Evolutionary conservation across 2,113 vertebrate species (phyloP), one percentile per base, ranked within the genome.

Genomic region (Empidonax traillii): DNA sequence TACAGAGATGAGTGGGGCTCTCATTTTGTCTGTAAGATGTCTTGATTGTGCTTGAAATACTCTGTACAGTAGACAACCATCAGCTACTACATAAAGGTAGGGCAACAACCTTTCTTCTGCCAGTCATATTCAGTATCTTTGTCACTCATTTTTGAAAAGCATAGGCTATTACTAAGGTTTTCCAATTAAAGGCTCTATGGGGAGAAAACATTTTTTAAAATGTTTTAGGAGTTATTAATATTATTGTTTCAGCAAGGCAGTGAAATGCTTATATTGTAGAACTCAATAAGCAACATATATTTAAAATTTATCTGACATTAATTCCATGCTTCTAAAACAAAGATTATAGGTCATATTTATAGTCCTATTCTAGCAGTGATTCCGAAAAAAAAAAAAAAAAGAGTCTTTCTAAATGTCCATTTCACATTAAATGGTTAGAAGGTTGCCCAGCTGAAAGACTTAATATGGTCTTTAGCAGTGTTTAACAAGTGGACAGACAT

Each of bases 371-470:
- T 37, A 69, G n/a, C 14, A 73, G 20, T 33, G 13, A 62, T 39
- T 44, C 9, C 23, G 7, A 6, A 3, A 3, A 30, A 43, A 2
- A 39, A 14, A 5, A 37, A 7, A 47, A 14, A 5, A 37, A 7
- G 43, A 33, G 6, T 59, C 13, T n/a, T 52, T 55, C 23, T 65
- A 63, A 74, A 51, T 56, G 30, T 30, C 17, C 3, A 27, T 80
- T 66, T 84, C 58, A 84, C 31, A 53, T 12, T 59, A 25, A 66
- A 3, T 52, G 63, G 18, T 76, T 37, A 27, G 15, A 49, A 61
- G 2, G 2, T 3, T 66, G 17, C 53, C 31, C 41, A 56, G 28
- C 24, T 80, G 20, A 37, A 69, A 87, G 46, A 41, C 31, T 62
- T 73, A 41, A 69, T 49, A n/a, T 11, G 7, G 10, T 61, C 27